These are phyloP conservation scores for Momotus momota DNA, from an alignment of 2,797 vertebrate genomes.

Conservation along the genomic window DNA sequence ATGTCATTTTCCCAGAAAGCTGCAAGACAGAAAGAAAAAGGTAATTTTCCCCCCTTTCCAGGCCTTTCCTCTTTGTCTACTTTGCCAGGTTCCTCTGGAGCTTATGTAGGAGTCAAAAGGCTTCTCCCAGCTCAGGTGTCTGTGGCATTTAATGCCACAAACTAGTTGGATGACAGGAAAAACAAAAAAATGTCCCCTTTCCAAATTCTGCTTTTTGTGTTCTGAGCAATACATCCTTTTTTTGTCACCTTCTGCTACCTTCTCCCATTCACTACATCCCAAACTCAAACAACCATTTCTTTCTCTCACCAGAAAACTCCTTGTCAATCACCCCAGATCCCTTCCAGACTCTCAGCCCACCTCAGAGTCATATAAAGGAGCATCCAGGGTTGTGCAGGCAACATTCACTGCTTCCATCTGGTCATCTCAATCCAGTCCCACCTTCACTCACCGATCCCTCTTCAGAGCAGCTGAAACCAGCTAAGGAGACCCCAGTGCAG, in stretches of 20 bases:
- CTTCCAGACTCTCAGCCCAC: not conserved
- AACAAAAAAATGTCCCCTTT: not conserved
- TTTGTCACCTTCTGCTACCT: not conserved
- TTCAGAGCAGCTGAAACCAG: not conserved
- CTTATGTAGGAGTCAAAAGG: not conserved
- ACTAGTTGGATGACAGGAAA: not conserved
- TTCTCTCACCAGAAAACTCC: not conserved
- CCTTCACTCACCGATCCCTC: not conserved
- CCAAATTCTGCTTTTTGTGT: not conserved
- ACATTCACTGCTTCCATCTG: not conserved
- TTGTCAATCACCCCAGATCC: not conserved
- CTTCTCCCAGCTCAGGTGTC: not conserved
- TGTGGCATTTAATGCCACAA: not conserved
- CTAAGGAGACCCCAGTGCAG: rapidly evolving
- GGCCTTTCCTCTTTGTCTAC: not conserved
- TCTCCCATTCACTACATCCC: not conserved
- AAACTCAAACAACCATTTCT: not conserved
- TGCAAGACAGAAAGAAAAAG: not conserved
- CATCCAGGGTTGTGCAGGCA: not conserved
- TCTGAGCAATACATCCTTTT: not conserved
- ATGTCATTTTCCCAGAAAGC: not conserved
- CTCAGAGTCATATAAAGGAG: not conserved
- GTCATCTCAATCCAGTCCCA: not conserved
- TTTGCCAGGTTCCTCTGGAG: not conserved
- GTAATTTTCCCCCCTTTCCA: not conserved